Evolutionary conservation across 2,888 invertebrate species (phyloP).

Genomic region (Phortica okadai): DNA sequence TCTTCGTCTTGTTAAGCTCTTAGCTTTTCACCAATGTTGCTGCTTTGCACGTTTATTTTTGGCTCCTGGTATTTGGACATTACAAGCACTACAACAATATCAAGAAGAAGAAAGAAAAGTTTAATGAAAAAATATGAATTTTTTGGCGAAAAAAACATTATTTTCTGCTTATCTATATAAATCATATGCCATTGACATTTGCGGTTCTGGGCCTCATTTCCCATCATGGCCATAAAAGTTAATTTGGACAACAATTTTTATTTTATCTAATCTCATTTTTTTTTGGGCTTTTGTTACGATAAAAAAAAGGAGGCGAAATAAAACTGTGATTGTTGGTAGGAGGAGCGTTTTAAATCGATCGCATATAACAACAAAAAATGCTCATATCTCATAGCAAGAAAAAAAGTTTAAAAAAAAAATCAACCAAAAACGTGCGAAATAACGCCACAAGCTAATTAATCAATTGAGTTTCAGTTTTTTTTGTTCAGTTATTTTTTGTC

Average conservation of each 20-base stretch:
- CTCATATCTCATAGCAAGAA: not conserved
- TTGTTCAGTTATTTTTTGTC: too few species aligned
- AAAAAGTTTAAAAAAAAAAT: not conserved
- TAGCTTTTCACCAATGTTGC: not conserved
- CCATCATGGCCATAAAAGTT: slow-evolving; percentile 11
- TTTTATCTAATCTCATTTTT: not conserved
- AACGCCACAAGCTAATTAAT: too few species aligned
- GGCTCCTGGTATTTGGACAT: slow-evolving; percentile 51
- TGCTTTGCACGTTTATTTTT: not conserved
- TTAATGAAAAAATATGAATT: slow-evolving; percentile 2
- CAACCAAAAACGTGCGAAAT: not conserved
- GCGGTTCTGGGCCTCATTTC: not conserved
- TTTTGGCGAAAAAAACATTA: slow-evolving; percentile 8
- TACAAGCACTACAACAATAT: slow-evolving; percentile 56
- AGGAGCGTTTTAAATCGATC: too few species aligned
- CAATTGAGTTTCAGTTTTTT: too few species aligned
- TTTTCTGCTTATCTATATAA: slow-evolving; percentile 2
- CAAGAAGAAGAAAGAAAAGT: slow-evolving; percentile 2
- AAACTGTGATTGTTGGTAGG: too few species aligned
- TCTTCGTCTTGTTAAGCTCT: slow-evolving; percentile 2
- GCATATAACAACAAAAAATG: too few species aligned
- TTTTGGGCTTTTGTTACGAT: too few species aligned
- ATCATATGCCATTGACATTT: slow-evolving; percentile 10
- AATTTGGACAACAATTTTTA: not conserved
- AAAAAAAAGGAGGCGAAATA: too few species aligned